Evolutionary conservation across 2,797 vertebrate genomes (phyloP).

Genomic region (Propithecus perrieri): DNA sequence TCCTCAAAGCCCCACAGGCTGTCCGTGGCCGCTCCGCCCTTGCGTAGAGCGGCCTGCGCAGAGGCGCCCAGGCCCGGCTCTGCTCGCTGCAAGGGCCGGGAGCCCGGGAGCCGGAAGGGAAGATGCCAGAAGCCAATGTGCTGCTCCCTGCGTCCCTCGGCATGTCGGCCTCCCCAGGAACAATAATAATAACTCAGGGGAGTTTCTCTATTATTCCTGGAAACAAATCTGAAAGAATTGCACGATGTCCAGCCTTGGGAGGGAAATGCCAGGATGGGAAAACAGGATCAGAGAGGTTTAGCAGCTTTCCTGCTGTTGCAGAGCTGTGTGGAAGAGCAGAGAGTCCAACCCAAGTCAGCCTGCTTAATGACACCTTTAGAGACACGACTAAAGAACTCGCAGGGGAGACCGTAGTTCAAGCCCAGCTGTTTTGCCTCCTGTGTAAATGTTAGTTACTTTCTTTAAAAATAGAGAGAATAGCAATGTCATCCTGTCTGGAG

Average conservation of each 20-base stretch:
- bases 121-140: neutral
- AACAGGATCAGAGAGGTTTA: neutral
- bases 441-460: neutral
- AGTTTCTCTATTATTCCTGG: neutral
- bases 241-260: accelerated
- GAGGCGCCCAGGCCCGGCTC: neutral
- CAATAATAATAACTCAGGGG: too few species aligned
- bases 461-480: neutral
- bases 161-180: neutral
- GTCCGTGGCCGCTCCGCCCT: neutral
- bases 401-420: neutral
- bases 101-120: neutral
- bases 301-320: neutral
- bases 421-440: neutral
- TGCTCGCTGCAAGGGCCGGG: accelerated
- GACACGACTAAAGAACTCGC: accelerated
- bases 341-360: too few species aligned
- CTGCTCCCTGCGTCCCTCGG: neutral
- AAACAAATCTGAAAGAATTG: neutral
- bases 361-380: too few species aligned
- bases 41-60: too few species aligned
- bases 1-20: neutral
- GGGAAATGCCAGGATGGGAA: neutral
- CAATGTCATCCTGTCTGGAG: neutral
- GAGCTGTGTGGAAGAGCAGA: too few species aligned